Base-by-base conservation (phyloP, 2,888 invertebrate genomes). In the Erynnis tages region DNA sequence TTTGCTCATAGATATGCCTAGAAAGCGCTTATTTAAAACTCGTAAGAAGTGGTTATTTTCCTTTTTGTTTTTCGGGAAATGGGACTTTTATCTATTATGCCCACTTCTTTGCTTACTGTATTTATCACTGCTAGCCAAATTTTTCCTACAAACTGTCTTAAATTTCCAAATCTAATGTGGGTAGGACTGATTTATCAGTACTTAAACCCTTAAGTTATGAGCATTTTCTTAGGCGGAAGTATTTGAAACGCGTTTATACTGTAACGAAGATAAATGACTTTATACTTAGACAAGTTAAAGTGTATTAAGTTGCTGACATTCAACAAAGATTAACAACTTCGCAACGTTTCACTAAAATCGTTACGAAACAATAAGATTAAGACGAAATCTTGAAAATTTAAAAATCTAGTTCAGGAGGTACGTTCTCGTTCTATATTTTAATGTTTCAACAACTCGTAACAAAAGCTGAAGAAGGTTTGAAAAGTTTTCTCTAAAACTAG, bases 371-470 rank as follows among this genome's bases (percentile, higher is more conserved):
- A 41, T 38, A 21, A 50, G 34, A 23, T 35, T 2, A 25, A 27
- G 27, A 27, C 32, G 16, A 14, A 41, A 43, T 35, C 34, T 41
- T 25, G 29, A 41, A 41, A 43, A 19, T 34, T 41, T 50, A 13
- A 43, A 57, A 57, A 53, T 55, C 53, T 40, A 55, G 46, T 50
- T 40, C 49, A 55, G 50, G 40, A 45, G 34, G 25, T 41, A 57
- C 53, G 55, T 50, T 49, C 46, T 50, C 47, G 50, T 57, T 55
- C 49, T 46, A 55, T 50, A 54, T 57, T 57, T 57, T 52, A 55
- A 54, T 55, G 44, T 55, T 57, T 53, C 56, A 54, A 53, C 48
- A 54, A 55, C 44, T 43, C 38, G 50, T 37, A 54, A 50, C 47
- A 55, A 55, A 55, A 49, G 54, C 47, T 52, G 44, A 34, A 30